These are phyloP conservation scores for Podarcis cretensis DNA, from an alignment of 2,113 vertebrate genomes.

Conservation along the genomic window DNA sequence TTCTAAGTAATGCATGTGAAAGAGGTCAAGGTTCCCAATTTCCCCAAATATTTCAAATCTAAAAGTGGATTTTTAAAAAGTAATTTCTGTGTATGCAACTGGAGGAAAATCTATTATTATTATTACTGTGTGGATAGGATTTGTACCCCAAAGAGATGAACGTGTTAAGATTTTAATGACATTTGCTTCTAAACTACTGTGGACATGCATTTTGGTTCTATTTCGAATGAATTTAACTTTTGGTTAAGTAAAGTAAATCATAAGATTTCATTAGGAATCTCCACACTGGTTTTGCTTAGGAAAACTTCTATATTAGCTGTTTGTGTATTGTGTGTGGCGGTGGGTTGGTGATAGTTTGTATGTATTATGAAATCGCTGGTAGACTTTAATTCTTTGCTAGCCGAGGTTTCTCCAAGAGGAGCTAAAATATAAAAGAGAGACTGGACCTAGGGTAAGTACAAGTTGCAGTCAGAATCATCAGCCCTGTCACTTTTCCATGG, in stretches of 20 bases:
- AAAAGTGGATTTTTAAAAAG: not conserved
- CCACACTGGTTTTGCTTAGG: not conserved
- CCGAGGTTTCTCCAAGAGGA: constrained; percentile 79
- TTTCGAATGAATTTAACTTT: not conserved
- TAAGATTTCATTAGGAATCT: constrained; percentile 11
- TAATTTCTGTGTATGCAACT: not conserved
- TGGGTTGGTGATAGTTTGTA: constrained; percentile 22
- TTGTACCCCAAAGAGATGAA: constrained; percentile 17
- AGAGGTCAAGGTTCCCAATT: not conserved
- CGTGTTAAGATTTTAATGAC: constrained; percentile 26
- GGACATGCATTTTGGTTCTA: constrained; percentile 16
- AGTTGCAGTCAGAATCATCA: constrained; percentile 84
- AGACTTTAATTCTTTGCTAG: constrained; percentile 80
- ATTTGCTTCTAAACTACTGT: not conserved
- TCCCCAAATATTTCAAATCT: not conserved
- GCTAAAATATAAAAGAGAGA: constrained; percentile 77
- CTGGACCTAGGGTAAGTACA: constrained; percentile 84
- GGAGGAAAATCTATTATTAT: not conserved
- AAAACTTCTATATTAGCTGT: constrained; percentile 36
- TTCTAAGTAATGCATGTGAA: constrained; percentile 13
- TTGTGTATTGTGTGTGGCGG: constrained; percentile 43
- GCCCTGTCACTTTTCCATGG: constrained; percentile 79
- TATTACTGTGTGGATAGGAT: not conserved
- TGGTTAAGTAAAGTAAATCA: constrained; percentile 30
- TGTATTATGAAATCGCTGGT: constrained; percentile 71